Base-by-base conservation (phyloP, 2,888 invertebrate species). In the Tenthredo notha region DNA sequence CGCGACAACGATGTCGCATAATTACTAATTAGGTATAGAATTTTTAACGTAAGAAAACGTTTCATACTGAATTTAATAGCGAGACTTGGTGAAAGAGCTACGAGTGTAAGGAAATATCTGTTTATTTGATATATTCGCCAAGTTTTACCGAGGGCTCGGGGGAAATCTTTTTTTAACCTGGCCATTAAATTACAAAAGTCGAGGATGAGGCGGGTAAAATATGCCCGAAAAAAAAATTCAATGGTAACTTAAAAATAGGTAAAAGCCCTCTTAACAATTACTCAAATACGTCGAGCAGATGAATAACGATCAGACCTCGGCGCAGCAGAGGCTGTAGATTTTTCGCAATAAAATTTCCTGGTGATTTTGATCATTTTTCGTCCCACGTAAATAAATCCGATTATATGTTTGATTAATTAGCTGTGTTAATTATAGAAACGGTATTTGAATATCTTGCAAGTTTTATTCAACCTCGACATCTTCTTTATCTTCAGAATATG, bases 91-190 rank as follows among this genome's bases (percentile, higher is more conserved):
- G 33, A 70, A 70, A 25, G 61, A 61, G 25, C 61, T 21, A 61
- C 4, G 21, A 21, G 25, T 54, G 25, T 78, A 78, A 18, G 18
- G n/a, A 50, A 78, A 58, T 78, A 78, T 78, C 77, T 78, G 54
- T 78, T 50, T n/a, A 37, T 78, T 78, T 78, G 77, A 78, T 78
- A 78, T 78, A 78, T 78, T 78, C 78, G 54, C 58, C 58, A 78
- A 78, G 78, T 78, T 78, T 78, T n/a, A 78, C 33, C 54, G 18
- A n/a, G 33, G n/a, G 78, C 78, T 78, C 78, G 25, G 10, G 37
- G 78, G 78, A 78, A 54, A 78, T 78, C 33, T 78, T 78, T 54
- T 58, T 78, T 33, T 37, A 54, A 29, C n/a, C 54, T 18, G 50
- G 54, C 58, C 37, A n/a, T 77, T 77, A 29, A 77, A 50, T 77